Conservation (phyloP, 2,888 invertebrate species). For the Apamea crenata region DNA sequence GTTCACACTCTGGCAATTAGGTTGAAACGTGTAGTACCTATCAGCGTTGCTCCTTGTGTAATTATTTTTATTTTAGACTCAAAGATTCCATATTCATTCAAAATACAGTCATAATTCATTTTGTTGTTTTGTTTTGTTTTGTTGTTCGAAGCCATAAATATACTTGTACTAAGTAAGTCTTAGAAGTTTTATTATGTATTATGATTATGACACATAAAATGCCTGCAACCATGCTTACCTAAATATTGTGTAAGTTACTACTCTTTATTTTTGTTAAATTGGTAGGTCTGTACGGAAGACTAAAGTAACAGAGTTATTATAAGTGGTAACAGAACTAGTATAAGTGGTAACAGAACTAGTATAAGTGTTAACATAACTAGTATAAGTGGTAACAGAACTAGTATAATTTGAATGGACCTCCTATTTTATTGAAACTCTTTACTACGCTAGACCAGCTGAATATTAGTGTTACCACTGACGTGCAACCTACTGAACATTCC, state of each 20-base stretch:
- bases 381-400: not conserved
- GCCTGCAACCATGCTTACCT: not conserved
- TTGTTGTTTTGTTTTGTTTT: too few species aligned
- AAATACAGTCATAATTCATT: not conserved
- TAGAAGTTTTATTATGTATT: not conserved
- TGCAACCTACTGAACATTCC: not conserved
- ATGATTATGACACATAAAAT: not conserved
- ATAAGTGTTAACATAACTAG: too few species aligned
- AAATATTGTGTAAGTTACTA: not conserved
- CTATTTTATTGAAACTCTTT: not conserved
- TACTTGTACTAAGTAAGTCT: not conserved
- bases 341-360: too few species aligned
- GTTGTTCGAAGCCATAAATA: too few species aligned
- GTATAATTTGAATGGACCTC: not conserved
- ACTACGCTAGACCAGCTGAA: not conserved
- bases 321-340: too few species aligned
- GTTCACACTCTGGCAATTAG: not conserved
- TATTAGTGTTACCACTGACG: not conserved
- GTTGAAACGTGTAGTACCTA: not conserved
- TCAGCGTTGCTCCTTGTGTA: not conserved
- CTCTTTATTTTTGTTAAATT: not conserved
- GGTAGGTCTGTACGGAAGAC: not conserved
- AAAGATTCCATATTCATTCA: not conserved
- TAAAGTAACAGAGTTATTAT: too few species aligned
- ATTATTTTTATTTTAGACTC: not conserved